Evolutionary conservation across 2,797 vertebrate genomes (phyloP).

Genomic region (Aplochiton taeniatus): DNA sequence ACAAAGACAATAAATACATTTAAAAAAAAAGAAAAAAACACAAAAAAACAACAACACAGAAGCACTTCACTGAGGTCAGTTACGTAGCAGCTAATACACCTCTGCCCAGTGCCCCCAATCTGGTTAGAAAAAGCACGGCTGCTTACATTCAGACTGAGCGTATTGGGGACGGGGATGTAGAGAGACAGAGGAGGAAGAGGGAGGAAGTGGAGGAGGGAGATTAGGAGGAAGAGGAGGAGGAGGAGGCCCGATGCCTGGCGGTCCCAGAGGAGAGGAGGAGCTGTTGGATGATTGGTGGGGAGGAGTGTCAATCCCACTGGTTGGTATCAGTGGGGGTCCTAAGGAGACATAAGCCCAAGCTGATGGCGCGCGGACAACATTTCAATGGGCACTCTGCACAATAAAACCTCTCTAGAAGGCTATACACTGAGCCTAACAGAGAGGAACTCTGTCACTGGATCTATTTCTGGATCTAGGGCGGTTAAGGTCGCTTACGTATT

Average conservation of each 20-base stretch:
- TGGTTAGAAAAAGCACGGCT: conserved; percentile 51
- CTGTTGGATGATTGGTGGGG: conserved; percentile 77
- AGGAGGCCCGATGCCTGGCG: conserved; percentile 72
- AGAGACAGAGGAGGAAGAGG: conserved; percentile 78
- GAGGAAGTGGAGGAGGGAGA: conserved; percentile 71
- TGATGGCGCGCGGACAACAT: conserved; percentile 17
- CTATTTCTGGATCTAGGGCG: too few species aligned
- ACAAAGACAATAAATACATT: background rate
- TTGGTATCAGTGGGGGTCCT: conserved; percentile 91
- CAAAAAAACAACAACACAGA: background rate
- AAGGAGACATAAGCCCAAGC: conserved; percentile 69
- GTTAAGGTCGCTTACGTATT: too few species aligned
- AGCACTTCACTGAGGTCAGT: background rate
- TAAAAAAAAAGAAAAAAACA: conserved; percentile 2
- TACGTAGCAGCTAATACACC: background rate
- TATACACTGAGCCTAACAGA: too few species aligned
- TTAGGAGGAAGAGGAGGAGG: conserved; percentile 69
- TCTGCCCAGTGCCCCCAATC: conserved; percentile 27
- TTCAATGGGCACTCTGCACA: too few species aligned
- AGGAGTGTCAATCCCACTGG: conserved; percentile 83
- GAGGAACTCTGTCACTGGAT: too few species aligned
- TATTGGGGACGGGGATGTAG: conserved; percentile 95
- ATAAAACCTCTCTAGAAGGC: too few species aligned
- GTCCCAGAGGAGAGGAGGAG: conserved; percentile 71
- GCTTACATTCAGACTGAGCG: conserved; percentile 96